Evolutionary conservation across 1,140 invertebrate species (phyloP), one percentile per base, ranked within the genome.

Genomic region (Dendroctonus ponderosae): DNA sequence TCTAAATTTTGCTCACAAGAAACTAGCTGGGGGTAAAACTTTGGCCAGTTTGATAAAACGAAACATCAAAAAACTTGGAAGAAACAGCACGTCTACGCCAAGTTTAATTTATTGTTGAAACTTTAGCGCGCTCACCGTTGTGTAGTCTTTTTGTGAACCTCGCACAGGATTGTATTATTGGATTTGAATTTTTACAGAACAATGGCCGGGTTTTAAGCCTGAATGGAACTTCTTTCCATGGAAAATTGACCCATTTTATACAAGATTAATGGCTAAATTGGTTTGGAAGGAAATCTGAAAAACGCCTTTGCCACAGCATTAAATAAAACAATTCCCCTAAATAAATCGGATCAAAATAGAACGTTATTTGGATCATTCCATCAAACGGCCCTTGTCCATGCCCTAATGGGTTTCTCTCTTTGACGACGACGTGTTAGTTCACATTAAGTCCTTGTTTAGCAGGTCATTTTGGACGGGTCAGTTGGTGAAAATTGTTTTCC

Each of bases 51-150:
- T 60, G 58, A 60, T 60, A 60, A 60, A 60, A 60, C 58, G 58
- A 49, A 60, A 60, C 44, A 60, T 60, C 43, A 60, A 49, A 60
- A 60, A 49, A 60, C 26, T 60, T 49, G 12, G 58, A 41, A 49
- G 58, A 60, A 60, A 60, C 46, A 49, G 44, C 58, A 60, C 58
- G 58, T 60, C 58, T 41, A 60, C 58, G 58, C 15, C 46, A 41
- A 60, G 58, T 60, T 60, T 60, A 60, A 60, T 60, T 60, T 60
- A 60, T 60, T 49, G 58, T 7, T 60, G 37, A 60, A 60, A 60
- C 43, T 60, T 60, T 60, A 48, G 58, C 46, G 58, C 43, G 58
- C 40, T 60, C 50, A 41, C 54, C n/a, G 39, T 57, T 7, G 40
- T 60, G 58, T 60, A 60, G 58, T 49, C 58, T 48, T 60, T 60